phyloP scores from a whole-genome alignment of 92 coral and sea anemone species.

The Phymanthus crucifer region DNA sequence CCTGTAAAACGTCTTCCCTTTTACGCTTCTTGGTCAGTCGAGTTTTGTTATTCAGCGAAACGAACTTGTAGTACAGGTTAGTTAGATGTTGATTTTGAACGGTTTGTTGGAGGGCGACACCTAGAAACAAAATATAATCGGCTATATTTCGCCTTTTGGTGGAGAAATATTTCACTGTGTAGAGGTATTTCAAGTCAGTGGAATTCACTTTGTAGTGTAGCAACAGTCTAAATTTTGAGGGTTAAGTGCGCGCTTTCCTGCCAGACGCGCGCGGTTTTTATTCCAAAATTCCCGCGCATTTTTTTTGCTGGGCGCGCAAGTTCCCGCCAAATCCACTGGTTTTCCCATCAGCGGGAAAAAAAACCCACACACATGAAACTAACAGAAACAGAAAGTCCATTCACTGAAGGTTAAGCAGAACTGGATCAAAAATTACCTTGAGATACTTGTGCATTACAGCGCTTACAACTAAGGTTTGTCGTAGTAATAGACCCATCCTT shows the following conservation, averaged over 20 bases:
- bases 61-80: constrained; percentile 2
- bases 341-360: no score
- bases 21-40: constrained; percentile 28
- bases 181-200: no score
- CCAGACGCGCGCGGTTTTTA: no score
- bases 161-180: no score
- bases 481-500: background rate
- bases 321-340: no score
- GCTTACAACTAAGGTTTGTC: background rate
- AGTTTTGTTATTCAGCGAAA: background rate
- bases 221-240: no score
- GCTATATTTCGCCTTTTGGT: background rate
- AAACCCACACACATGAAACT: no score
- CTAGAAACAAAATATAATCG: background rate
- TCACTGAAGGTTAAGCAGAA: background rate
- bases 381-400: background rate
- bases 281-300: no score
- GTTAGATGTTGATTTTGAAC: constrained; percentile 2
- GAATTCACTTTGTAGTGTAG: no score
- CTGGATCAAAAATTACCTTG: background rate
- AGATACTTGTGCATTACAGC: background rate
- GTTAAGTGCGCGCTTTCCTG: no score
- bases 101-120: constrained; percentile 6
- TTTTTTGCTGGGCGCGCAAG: no score
- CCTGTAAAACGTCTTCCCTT: background rate